Percentiles rank a stretch among this genome's conserved stretches.
Evolutionary conservation across 1,140 invertebrate genomes (phyloP).

Genomic region (Macrobrachium nipponense): DNA sequence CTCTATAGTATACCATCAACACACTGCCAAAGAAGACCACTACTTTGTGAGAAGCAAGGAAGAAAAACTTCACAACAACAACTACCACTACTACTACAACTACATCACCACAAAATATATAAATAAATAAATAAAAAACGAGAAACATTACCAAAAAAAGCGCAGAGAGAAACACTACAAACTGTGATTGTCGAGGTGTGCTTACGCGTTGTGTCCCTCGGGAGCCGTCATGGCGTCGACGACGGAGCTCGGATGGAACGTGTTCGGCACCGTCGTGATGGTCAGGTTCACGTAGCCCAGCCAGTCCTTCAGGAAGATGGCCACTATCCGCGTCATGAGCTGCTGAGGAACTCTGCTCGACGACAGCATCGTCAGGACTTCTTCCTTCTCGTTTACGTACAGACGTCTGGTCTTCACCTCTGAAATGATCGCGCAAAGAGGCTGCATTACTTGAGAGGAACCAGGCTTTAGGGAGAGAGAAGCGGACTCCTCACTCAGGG

Average conservation of each 20-base stretch:
- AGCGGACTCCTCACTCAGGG: background rate
- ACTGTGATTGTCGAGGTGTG: too few species aligned
- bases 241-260: conserved; percentile 31
- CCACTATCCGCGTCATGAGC: conserved; percentile 49
- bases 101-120: too few species aligned
- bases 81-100: too few species aligned
- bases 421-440: background rate
- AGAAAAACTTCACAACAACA: too few species aligned
- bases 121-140: too few species aligned
- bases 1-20: too few species aligned
- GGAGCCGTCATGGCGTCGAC: conserved; percentile 29
- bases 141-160: too few species aligned
- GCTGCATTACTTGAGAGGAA: background rate
- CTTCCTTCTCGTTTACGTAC: conserved; percentile 43
- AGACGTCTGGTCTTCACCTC: conserved; percentile 36
- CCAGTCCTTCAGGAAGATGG: conserved; percentile 48
- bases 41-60: too few species aligned
- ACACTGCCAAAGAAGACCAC: too few species aligned
- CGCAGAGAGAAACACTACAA: too few species aligned
- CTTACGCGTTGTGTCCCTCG: too few species aligned
- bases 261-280: conserved; percentile 45
- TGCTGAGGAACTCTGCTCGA: conserved; percentile 43
- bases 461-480: background rate
- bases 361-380: conserved; percentile 39
- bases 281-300: conserved; percentile 53